These are phyloP conservation scores for Trichogramma dendrolimi DNA, from an alignment of 2,888 invertebrate species.

Conservation along the genomic window DNA sequence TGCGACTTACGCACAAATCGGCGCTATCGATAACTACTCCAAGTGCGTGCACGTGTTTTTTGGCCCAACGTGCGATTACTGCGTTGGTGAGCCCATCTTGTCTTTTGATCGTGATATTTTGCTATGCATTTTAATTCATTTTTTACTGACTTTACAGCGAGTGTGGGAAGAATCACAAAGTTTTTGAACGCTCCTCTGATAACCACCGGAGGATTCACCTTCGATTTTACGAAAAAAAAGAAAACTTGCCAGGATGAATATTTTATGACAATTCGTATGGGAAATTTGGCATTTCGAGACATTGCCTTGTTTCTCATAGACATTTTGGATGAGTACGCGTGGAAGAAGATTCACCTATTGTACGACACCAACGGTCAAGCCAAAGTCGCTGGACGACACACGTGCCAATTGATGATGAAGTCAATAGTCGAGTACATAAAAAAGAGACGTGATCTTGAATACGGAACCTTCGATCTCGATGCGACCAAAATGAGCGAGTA, in stretches of 20 bases:
- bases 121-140: slow-evolving; percentile 4
- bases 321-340: slow-evolving; percentile 68
- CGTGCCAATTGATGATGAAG: slow-evolving; percentile 74
- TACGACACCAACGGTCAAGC: slow-evolving; percentile 72
- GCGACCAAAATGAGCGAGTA: slow-evolving; percentile 39
- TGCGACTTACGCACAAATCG: slow-evolving; percentile 68
- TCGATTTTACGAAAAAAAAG: slow-evolving; percentile 72
- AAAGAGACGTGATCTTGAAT: slow-evolving; percentile 51
- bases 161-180: slow-evolving; percentile 74
- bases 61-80: slow-evolving; percentile 78
- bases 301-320: slow-evolving; percentile 68
- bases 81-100: slow-evolving; percentile 63
- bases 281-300: slow-evolving; percentile 69
- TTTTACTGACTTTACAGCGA: slow-evolving; percentile 53
- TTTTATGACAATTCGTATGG: slow-evolving; percentile 73
- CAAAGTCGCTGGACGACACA: slow-evolving; percentile 64
- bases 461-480: slow-evolving; percentile 62
- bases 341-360: slow-evolving; percentile 69
- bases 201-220: slow-evolving; percentile 76
- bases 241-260: slow-evolving; percentile 69
- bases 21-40: slow-evolving; percentile 68
- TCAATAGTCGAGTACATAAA: slow-evolving; percentile 63
- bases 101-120: not conserved
- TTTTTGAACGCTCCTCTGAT: slow-evolving; percentile 73
- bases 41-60: slow-evolving; percentile 75